Base-by-base conservation (phyloP, 1,140 invertebrate species). In the Drosophila gunungcola region DNA sequence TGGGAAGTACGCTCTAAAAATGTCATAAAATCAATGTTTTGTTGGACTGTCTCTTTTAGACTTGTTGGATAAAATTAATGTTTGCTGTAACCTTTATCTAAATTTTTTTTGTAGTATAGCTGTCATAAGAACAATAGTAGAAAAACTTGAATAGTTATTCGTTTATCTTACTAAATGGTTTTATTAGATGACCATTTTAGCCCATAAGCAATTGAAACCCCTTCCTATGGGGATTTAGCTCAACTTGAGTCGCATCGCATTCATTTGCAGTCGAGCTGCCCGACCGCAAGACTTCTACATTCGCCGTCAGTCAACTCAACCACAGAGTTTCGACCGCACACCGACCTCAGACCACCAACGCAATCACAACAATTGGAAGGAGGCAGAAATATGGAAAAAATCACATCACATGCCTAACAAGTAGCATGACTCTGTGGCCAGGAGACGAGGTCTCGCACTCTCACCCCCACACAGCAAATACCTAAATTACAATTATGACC, bases 401-500 rank as follows among this genome's bases (percentile, higher is more conserved):
- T 88, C 83, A 83, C 83, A 88, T 89, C 84, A 83, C 84, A 89
- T 83, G 79, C 84, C 80, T 88, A 70, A 73, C 83, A 89, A 89
- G 84, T 88, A 83, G 84, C 83, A 65, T 58, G 72, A 83, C 63
- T 84, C 73, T 65, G 79, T 51, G 79, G 79, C 49, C 61, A 34
- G 41, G 41, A 51, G 73, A 62, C 69, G 75, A 39, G 36, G 13
- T 12, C 39, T n/a, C 27, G 3, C 9, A 6, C 34, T 27, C 12
- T 12, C 34, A 32, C 13, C 67, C 75, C 12, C 73, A 76, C 78
- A 88, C 75, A 58, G 65, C 84, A 89, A 89, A 88, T 80, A 89
- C 83, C 79, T 88, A 88, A 88, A 88, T 88, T 88, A 88, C 83
- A 88, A 88, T 88, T 88, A 88, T 89, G 84, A 77, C 75, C 83